Percentiles rank a stretch among this genome's conserved stretches.
Conservation (phyloP, 1,140 invertebrate genomes). For the Drosophila ohnishii region DNA sequence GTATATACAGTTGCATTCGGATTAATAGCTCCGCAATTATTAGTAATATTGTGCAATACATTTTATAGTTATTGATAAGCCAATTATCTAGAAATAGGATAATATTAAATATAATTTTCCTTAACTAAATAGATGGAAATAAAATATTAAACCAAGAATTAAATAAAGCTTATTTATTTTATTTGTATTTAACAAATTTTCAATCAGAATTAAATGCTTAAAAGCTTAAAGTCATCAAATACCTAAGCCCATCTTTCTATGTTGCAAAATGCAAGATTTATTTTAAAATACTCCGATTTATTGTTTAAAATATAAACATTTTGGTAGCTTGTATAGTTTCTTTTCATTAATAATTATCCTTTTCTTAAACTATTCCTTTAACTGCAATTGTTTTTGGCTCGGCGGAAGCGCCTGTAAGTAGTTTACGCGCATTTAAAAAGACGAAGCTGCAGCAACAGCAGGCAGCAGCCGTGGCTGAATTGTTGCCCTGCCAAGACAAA, state of each 20-base stretch:
- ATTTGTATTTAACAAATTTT: background rate
- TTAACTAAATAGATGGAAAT: no score
- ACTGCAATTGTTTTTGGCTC: constrained; percentile 8
- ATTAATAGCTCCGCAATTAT: background rate
- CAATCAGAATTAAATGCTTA: background rate
- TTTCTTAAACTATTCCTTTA: constrained; percentile 4
- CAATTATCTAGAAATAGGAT: no score
- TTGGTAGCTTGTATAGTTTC: background rate
- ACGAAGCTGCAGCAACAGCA: constrained; percentile 11
- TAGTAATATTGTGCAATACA: background rate
- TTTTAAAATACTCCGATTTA: background rate
- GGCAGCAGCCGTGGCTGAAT: constrained; percentile 3
- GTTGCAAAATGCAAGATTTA: background rate
- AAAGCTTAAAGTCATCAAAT: no score
- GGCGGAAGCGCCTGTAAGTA: constrained; percentile 66
- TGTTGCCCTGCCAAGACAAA: constrained; percentile 44
- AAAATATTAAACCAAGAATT: no score
- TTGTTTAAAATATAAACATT: background rate
- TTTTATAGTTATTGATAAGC: constrained; percentile 8
- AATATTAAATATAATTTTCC: no score
- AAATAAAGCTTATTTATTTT: background rate
- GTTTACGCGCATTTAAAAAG: constrained; percentile 76
- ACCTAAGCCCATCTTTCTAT: background rate
- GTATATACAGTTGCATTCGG: background rate
- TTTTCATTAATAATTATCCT: background rate